Base-by-base conservation (phyloP, 2,888 invertebrate species). In the Colletes collaris region DNA sequence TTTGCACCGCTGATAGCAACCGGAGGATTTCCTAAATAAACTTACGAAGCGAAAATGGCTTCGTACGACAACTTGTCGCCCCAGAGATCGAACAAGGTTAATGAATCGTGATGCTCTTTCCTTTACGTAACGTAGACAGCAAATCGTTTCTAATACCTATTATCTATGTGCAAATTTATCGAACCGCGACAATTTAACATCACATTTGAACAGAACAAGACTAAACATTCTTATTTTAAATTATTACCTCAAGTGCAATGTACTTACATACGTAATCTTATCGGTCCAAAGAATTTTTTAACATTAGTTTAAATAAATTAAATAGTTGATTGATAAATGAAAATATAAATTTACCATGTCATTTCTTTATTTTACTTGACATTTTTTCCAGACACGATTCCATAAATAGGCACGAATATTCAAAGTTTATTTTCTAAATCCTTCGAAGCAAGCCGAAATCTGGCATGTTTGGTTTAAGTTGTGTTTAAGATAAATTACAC, bases 1-100 rank as follows among this genome's bases (percentile, higher is more conserved):
- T 75, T 46, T 79, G 35, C 56, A 52, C 11, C 27, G 60, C 56
- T 56, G 66, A 60, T 60, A 67, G 71, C 64, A 66, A 69, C 55
- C 63, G 66, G 72, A 80, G 27, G 27, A 27, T 76, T 63, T 69
- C 53, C 70, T 69, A 69, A 76, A 63, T 27, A 27, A 64, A 68
- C 71, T 60, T 53, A n/a, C 56, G 75, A 79, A 66, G 40, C 58
- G 10, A 50, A 55, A 75, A 65, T 53, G 68, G 44, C 56, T 53
- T 35, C 56, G 8, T 67, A 58, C 52, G 76, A 76, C 76, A 80
- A 68, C 66, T 75, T 72, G 69, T 63, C 68, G 83, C 40, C 71
- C 52, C 58, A 70, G 76, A 79, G 75, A 75, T 79, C 75, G 71
- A 69, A 70, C 69, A n/a, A 66, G 66, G 66, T 63, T 76, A 79